phyloP scores from a whole-genome alignment of 2,797 vertebrate species.

The Poecile montanus region DNA sequence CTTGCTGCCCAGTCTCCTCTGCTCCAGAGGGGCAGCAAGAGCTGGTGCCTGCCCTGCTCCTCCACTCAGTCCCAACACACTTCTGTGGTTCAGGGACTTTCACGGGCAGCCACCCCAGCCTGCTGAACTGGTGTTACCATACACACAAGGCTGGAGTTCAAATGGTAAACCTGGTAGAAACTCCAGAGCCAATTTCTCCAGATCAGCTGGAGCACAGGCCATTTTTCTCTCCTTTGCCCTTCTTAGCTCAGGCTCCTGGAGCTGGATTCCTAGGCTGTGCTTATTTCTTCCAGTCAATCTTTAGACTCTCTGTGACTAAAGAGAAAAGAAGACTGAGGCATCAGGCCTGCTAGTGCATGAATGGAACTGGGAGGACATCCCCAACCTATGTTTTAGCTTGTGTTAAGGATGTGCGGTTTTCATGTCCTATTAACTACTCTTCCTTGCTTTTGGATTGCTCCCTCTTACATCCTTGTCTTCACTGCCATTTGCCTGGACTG shows the following conservation, averaged over 20 bases:
- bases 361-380: not conserved
- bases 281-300: not conserved
- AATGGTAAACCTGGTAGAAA: not conserved
- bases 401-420: not conserved
- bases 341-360: accelerated
- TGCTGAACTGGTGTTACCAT: accelerated
- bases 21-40: not conserved
- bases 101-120: not conserved
- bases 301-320: not conserved
- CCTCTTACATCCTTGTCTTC: not conserved
- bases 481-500: not conserved
- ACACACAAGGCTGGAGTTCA: not conserved
- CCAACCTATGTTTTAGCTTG: not conserved
- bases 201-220: accelerated
- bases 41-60: accelerated
- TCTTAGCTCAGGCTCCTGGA: not conserved
- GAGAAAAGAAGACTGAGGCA: not conserved
- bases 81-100: not conserved
- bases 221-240: not conserved
- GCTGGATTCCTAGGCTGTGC: not conserved
- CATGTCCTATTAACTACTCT: not conserved
- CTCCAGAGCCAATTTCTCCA: not conserved
- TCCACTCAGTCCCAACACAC: not conserved
- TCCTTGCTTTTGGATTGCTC: not conserved
- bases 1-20: not conserved